A percentile compares a stretch with the other conserved stretches of the same genome.
Conservation (phyloP, 2,888 invertebrate genomes). For the Cinara cedri region DNA sequence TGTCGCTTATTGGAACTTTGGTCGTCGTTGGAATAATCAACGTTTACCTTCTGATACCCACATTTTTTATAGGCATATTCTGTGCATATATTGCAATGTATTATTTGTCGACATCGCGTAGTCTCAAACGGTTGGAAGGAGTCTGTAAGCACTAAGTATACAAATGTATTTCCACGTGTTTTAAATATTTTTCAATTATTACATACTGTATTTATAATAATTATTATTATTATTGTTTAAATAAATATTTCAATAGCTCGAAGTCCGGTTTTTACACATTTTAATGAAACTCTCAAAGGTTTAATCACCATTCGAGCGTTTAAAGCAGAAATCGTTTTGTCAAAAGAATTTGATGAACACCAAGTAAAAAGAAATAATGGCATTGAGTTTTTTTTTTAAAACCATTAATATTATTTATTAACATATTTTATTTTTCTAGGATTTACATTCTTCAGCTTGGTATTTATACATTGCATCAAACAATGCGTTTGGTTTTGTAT, state of each 20-base stretch:
- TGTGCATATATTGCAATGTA: slow-evolving; percentile 80
- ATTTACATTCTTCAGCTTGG: slow-evolving; percentile 76
- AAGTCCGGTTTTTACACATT: slow-evolving; percentile 92
- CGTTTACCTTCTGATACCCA: slow-evolving; percentile 75
- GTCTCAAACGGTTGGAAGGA: slow-evolving; percentile 81
- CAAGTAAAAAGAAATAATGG: slow-evolving; percentile 65
- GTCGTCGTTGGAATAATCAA: slow-evolving; percentile 78
- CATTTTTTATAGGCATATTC: slow-evolving; percentile 72
- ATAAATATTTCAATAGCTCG: slow-evolving; percentile 69
- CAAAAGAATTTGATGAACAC: slow-evolving; percentile 79
- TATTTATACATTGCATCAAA: slow-evolving; percentile 87
- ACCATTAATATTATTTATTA: too few relatives aligned
- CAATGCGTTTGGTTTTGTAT: slow-evolving; percentile 92
- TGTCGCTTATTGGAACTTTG: slow-evolving; percentile 78
- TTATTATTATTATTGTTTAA: background rate
- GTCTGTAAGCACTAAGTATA: slow-evolving; percentile 77
- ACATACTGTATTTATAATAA: background rate
- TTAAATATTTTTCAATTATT: background rate
- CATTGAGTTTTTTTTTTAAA: background rate
- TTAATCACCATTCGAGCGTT: slow-evolving; percentile 90
- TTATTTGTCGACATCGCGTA: slow-evolving; percentile 80
- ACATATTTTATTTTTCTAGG: slow-evolving; percentile 41
- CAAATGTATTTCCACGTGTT: slow-evolving; percentile 58
- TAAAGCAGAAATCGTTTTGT: slow-evolving; percentile 78
- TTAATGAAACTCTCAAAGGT: slow-evolving; percentile 87